A percentile compares a stretch with the other conserved stretches of the same genome.
Conservation (phyloP, 2,113 vertebrate species). For the Bostrychus sinensis region DNA sequence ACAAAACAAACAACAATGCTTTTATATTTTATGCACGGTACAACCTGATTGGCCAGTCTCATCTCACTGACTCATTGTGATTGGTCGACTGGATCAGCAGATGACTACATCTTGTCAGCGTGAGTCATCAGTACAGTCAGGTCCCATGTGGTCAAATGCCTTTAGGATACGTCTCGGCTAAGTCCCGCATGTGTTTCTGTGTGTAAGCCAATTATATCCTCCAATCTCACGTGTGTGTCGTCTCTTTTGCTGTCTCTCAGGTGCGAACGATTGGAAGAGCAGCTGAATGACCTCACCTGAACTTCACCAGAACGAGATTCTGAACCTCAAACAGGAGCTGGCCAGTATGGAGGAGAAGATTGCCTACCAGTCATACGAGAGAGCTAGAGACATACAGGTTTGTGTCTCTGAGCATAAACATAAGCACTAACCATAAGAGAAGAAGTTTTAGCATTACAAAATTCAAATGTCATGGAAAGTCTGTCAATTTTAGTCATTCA, state of each 20-base stretch:
- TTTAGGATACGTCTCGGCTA: conserved; percentile 35
- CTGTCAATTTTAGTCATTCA: too few relatives aligned
- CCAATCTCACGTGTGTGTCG: conserved; percentile 22
- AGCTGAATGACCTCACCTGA: conserved; percentile 97
- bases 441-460: too few relatives aligned
- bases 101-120: conserved; percentile 62
- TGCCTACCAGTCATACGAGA: conserved; percentile 96
- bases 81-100: conserved; percentile 65
- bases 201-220: conserved; percentile 48
- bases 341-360: conserved; percentile 99
- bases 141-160: conserved; percentile 49
- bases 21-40: conserved; percentile 27
- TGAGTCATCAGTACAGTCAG: conserved; percentile 47
- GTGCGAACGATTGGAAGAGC: conserved; percentile 95
- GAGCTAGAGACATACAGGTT: conserved; percentile 85
- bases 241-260: conserved; percentile 68
- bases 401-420: conserved; percentile 20
- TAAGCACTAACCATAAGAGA: too few relatives aligned
- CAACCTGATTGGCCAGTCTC: conserved; percentile 30
- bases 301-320: conserved; percentile 98
- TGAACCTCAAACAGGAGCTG: conserved; percentile 97
- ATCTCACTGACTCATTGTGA: conserved; percentile 23
- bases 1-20: conserved; percentile 46
- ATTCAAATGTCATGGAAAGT: too few relatives aligned
- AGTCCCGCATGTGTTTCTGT: conserved; percentile 42